These are phyloP conservation scores for Bos taurus DNA, from an alignment of 2,113 vertebrate genomes.

Conservation along the genomic window ARS-UCD2.0 NC_037356.1:2325501-2326000, in stretches of 20 bases:
- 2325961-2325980: neutral
- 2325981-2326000: neutral
- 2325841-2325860: neutral
- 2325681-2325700: neutral
- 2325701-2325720: neutral
- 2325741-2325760: rapidly evolving
- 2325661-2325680: neutral
- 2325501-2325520: neutral
- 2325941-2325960: neutral
- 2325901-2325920: neutral
- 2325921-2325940: neutral
- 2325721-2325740: neutral
- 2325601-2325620: neutral
- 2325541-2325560: neutral
- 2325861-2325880: neutral
- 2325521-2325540: neutral
- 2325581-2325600: rapidly evolving
- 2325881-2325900: neutral
- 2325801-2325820: neutral
- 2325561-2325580: neutral
- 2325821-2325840: neutral
- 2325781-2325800: neutral
- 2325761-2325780: neutral
- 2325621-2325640: neutral
- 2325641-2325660: neutral